Evolutionary conservation across 2,113 vertebrate species (phyloP).

Genomic region (human (Homo sapiens)): GRCh38 chr2:214515001-214515500

Average conservation of each 20-base stretch:
- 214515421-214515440: background rate
- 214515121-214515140: slow-evolving; percentile 65
- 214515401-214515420: background rate
- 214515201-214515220: slow-evolving; percentile 56
- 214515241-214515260: slow-evolving; percentile 66
- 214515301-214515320: slow-evolving; percentile 50
- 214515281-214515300: slow-evolving; percentile 61
- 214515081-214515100: slow-evolving; percentile 73
- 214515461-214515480: slow-evolving; percentile 50
- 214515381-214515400: background rate
- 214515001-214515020: slow-evolving; percentile 81
- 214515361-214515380: slow-evolving; percentile 60
- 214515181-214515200: slow-evolving; percentile 61
- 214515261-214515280: slow-evolving; percentile 70
- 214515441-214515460: background rate
- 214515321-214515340: slow-evolving; percentile 62
- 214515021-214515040: slow-evolving; percentile 81
- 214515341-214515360: slow-evolving; percentile 49
- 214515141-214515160: background rate
- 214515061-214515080: slow-evolving; percentile 72
- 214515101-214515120: slow-evolving; percentile 62
- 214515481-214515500: background rate
- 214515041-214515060: slow-evolving; percentile 48
- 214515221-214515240: slow-evolving; percentile 48
- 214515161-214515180: background rate